Evolutionary conservation across 2,113 vertebrate species (phyloP), one percentile per base, ranked within the genome.

Genomic region (Hippocampus zosterae): DNA sequence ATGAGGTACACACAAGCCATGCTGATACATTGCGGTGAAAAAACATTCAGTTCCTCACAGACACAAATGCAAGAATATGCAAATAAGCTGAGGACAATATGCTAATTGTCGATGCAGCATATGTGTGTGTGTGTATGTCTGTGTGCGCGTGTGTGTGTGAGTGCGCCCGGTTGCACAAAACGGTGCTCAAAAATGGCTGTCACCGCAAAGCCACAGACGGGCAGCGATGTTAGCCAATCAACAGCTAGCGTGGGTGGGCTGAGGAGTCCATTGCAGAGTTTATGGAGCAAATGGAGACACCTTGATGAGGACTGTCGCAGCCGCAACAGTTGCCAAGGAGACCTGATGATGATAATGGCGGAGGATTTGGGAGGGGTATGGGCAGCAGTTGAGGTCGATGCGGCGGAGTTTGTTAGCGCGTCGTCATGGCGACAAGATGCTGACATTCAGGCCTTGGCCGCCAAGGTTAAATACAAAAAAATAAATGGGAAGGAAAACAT

Each of bases 301-400:
- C 48, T 79, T 75, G 84, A 87, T 85, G 85, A 86, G 84, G 75
- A 85, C 88, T 87, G 90, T 88, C 78, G 88, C 89, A 88, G 88
- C 78, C 11, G 87, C 90, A 91, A 91, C 90, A 83, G 92, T 92
- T 92, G 86, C 91, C 88, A 91, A 78, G 91, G 92, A 87, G 90
- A 93, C 91, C 85, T 84, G 84, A 83, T 83, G 77, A 79, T 80
- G 57, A 60, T 60, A 29, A 60, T 60, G 27, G 81, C 80, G 80
- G 78, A 74, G 80, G 74, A 19, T 75, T 56, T 19, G 37, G 61
- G 12, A n/a, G 41, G 29, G 70, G 75, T 70, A 74, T 23, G 79
- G 81, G 77, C 69, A 72, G 71, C 63, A 37, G 21, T 44, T 44
- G 62, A 41, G 21, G 15, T 44, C 27, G 60, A 67, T 70, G 59